Evolutionary conservation across 2,113 vertebrate species (phyloP).

Genomic region (Tylochromis polylepis): DNA sequence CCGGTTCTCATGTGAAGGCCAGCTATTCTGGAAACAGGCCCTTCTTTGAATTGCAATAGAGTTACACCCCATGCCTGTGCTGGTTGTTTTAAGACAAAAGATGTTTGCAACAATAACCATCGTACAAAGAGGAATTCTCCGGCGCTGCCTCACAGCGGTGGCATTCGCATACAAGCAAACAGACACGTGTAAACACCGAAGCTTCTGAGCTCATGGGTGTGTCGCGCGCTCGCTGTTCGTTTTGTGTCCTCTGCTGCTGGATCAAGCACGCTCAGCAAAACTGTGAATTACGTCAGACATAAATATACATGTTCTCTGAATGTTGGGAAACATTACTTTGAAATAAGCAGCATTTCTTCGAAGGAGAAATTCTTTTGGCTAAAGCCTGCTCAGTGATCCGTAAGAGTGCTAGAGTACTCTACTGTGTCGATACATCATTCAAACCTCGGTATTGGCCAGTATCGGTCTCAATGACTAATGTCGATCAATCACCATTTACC

Average conservation of each 20-base stretch:
- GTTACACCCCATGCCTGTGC: slow-evolving; percentile 2
- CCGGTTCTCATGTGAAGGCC: slow-evolving; percentile 51
- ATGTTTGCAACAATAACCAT: slow-evolving; percentile 7
- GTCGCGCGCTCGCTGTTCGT: not conserved
- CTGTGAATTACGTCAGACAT: not conserved
- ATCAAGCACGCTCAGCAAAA: not conserved
- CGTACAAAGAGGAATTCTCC: slow-evolving; percentile 24
- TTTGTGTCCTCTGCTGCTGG: not conserved
- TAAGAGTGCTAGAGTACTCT: not conserved
- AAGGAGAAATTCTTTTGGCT: not conserved
- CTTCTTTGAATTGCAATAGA: slow-evolving; percentile 2
- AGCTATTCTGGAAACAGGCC: slow-evolving; percentile 59
- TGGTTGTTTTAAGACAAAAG: slow-evolving; percentile 37
- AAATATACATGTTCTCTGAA: not conserved
- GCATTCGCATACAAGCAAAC: slow-evolving; percentile 7
- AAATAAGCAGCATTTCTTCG: not conserved
- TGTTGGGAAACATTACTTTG: not conserved
- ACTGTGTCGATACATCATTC: not conserved
- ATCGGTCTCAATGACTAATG: not conserved
- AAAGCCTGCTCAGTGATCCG: not conserved
- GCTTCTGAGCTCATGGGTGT: not conserved
- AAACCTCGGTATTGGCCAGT: not conserved
- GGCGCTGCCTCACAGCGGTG: not conserved
- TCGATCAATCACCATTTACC: not conserved
- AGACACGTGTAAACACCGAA: not conserved